Percentiles rank a stretch among this genome's conserved stretches.
Evolutionary conservation across 2,888 invertebrate species (phyloP).

Genomic region (Caenorhabditis wallacei): DNA sequence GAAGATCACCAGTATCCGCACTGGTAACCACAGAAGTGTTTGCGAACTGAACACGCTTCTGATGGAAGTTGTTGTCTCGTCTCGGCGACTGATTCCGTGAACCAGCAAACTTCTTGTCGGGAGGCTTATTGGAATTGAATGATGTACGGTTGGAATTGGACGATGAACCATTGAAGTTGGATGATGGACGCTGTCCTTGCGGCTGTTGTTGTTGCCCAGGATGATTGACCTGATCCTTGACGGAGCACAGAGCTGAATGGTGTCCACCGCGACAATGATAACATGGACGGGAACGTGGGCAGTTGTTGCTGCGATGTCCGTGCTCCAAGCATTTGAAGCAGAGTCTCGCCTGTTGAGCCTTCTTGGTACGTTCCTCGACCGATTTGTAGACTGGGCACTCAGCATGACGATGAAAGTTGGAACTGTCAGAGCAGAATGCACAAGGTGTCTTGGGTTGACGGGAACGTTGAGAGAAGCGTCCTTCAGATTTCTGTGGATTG

Average conservation of each 20-base stretch:
- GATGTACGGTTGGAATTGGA: neutral
- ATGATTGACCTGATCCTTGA: neutral
- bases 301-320: neutral
- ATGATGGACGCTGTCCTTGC: too few species aligned
- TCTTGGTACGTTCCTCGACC: neutral
- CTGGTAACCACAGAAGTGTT: conserved; percentile 8
- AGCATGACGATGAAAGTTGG: conserved; percentile 1
- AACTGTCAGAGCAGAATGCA: neutral
- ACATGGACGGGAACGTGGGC: neutral
- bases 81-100: neutral
- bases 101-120: neutral
- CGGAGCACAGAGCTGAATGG: conserved; percentile 11
- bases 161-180: too few species aligned
- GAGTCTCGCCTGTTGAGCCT: neutral
- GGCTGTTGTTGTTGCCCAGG: conserved; percentile 16
- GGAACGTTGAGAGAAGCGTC: neutral
- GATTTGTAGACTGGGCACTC: conserved; percentile 10
- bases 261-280: conserved; percentile 12
- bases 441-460: neutral
- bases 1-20: neutral
- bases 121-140: neutral
- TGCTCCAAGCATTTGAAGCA: conserved; percentile 19
- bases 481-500: neutral
- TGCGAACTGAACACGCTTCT: neutral
- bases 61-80: neutral